phyloP scores from a whole-genome alignment of 2,797 vertebrate genomes.

The Typhlichthys eigenmanni region DNA sequence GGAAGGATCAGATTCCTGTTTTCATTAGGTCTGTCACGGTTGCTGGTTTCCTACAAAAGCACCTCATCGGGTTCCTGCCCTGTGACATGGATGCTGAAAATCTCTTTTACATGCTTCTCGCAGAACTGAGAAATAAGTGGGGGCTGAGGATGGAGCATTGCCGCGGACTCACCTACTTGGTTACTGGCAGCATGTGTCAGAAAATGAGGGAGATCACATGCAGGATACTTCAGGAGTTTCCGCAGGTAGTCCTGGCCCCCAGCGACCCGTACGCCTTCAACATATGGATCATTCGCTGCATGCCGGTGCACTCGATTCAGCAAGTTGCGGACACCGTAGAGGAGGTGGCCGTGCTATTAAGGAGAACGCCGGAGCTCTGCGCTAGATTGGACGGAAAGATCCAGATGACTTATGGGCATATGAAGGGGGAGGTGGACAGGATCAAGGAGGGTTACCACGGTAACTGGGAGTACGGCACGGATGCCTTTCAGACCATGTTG shows the following conservation, averaged over 20 bases:
- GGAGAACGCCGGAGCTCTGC: conserved; percentile 81
- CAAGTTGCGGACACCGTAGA: conserved; percentile 86
- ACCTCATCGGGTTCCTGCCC: conserved; percentile 90
- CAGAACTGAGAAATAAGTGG: conserved; percentile 90
- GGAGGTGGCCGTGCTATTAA: conserved; percentile 85
- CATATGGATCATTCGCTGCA: conserved; percentile 91
- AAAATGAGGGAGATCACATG: conserved; percentile 92
- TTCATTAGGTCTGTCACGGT: conserved; percentile 90
- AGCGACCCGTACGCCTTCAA: conserved; percentile 96
- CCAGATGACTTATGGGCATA: conserved; percentile 82
- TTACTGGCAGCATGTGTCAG: conserved; percentile 87
- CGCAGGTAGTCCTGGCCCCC: conserved; percentile 88
- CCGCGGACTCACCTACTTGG: conserved; percentile 89
- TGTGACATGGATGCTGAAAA: conserved; percentile 85
- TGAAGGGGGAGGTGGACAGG: conserved; percentile 84
- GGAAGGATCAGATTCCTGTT: conserved; percentile 88
- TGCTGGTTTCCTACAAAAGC: conserved; percentile 89
- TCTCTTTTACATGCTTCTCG: conserved; percentile 86
- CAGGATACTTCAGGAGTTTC: conserved; percentile 90
- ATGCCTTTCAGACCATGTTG: conserved; percentile 90
- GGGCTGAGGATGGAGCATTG: conserved; percentile 96
- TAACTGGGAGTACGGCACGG: conserved; percentile 89
- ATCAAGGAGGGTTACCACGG: conserved; percentile 84
- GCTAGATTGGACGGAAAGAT: conserved; percentile 86
- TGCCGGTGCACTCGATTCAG: conserved; percentile 87